Base-by-base conservation (phyloP, 1,140 invertebrate genomes). In the Musca vetustissima region DNA sequence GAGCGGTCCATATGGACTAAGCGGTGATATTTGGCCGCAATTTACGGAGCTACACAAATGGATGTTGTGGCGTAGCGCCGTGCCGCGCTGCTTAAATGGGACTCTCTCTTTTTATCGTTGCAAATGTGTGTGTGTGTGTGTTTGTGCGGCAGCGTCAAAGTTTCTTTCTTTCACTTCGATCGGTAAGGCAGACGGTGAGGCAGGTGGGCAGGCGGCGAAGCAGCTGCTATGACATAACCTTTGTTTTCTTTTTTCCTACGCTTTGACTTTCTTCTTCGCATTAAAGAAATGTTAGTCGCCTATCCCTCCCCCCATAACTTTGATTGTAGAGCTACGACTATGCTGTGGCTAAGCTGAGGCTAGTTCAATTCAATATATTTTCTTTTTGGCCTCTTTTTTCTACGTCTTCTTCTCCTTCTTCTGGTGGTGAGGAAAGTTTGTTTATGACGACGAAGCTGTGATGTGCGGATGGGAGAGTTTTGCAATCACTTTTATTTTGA, bases 171-270 rank as follows among this genome's bases (percentile, higher is more conserved):
- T 61, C 57, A 61, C 57, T 61, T 61, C 28, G n/a, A n/a, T n/a
- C n/a, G n/a, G n/a, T n/a, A n/a, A n/a, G n/a, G n/a, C n/a, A n/a
- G n/a, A n/a, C n/a, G n/a, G n/a, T n/a, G n/a, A n/a, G n/a, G n/a
- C n/a, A n/a, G n/a, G n/a, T n/a, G n/a, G n/a, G n/a, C n/a, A n/a
- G n/a, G n/a, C n/a, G n/a, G n/a, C n/a, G n/a, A n/a, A n/a, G n/a
- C n/a, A 43, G 36, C 25, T 32, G 55, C n/a, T 61, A 61, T 61
- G 57, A 61, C 57, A 61, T 61, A 61, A 61, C 57, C 57, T 61
- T 61, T 61, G 57, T 61, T 61, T 61, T 61, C 57, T 61, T 61
- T 61, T 61, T 57, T 57, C 24, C 24, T 55, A 8, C 25, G 24
- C 25, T 55, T 55, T 59, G 52, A 19, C n/a, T 32, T 59, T 59